Conservation (phyloP, 2,113 vertebrate species). For the Microcebus jonahi region DNA sequence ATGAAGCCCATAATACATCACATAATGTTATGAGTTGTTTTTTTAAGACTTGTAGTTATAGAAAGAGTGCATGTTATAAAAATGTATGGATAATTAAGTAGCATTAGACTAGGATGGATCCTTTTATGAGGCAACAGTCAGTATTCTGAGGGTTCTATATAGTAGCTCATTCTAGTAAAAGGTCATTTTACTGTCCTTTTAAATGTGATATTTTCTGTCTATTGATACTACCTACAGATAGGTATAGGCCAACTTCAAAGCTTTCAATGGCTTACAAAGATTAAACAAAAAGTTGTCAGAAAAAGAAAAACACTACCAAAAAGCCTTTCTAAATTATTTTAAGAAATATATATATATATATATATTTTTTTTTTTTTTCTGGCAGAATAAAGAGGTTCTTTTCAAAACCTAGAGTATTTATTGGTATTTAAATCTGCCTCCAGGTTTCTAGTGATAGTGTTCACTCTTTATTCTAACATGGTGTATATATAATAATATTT, state of each 20-base stretch:
- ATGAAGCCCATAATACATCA: neutral
- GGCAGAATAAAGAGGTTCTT: neutral
- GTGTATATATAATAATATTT: neutral
- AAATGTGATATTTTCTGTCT: neutral
- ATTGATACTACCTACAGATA: fast-evolving
- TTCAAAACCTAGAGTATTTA: neutral
- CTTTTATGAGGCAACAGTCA: conserved; percentile 1
- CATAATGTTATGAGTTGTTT: neutral
- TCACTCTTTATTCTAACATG: neutral
- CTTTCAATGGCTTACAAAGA: neutral
- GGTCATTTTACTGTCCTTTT: neutral
- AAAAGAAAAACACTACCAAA: neutral
- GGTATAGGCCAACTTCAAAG: neutral
- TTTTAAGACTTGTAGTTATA: conserved; percentile 35
- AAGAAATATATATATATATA: neutral
- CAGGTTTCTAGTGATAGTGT: neutral
- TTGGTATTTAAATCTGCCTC: neutral
- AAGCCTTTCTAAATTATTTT: neutral
- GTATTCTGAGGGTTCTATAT: neutral
- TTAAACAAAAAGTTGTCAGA: neutral
- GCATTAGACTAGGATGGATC: neutral
- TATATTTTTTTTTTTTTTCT: neutral
- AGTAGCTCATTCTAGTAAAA: conserved; percentile 23
- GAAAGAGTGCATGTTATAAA: conserved; percentile 37
- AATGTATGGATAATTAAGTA: conserved; percentile 34